Evolutionary conservation across 2,888 invertebrate species (phyloP).

Genomic region (Hypena proboscidalis): DNA sequence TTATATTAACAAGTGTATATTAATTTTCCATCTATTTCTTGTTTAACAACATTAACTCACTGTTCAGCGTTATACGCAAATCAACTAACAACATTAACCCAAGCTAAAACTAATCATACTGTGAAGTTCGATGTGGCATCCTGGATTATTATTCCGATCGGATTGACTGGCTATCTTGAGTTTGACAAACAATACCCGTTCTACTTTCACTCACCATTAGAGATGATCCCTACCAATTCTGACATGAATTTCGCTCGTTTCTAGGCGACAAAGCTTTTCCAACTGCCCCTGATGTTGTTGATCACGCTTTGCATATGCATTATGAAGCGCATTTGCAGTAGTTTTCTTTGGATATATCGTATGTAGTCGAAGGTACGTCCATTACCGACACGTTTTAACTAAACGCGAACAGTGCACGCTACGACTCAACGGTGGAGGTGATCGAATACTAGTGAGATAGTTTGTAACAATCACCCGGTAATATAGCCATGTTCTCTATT

Average conservation of each 20-base stretch:
- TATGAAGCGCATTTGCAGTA: slow-evolving; percentile 86
- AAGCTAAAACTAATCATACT: slow-evolving; percentile 56
- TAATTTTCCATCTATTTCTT: slow-evolving; percentile 37
- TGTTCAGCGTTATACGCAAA: slow-evolving; percentile 58
- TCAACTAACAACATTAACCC: slow-evolving; percentile 69
- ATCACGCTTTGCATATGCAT: slow-evolving; percentile 87
- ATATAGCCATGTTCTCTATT: slow-evolving; percentile 35
- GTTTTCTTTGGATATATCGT: slow-evolving; percentile 86
- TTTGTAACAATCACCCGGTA: slow-evolving; percentile 33
- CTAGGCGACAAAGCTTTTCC: slow-evolving; percentile 85
- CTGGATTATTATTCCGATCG: slow-evolving; percentile 28
- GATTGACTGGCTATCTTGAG: slow-evolving; percentile 17
- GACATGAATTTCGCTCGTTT: slow-evolving; percentile 82
- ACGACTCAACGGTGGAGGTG: slow-evolving; percentile 69
- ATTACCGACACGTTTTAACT: slow-evolving; percentile 78
- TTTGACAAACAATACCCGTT: slow-evolving; percentile 47
- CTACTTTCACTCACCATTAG: slow-evolving; percentile 42
- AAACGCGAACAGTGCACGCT: slow-evolving; percentile 72
- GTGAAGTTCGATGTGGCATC: slow-evolving; percentile 34
- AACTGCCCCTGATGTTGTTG: slow-evolving; percentile 86
- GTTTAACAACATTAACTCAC: slow-evolving; percentile 69
- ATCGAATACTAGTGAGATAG: slow-evolving; percentile 34
- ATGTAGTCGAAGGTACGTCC: slow-evolving; percentile 86
- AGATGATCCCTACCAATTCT: slow-evolving; percentile 49
- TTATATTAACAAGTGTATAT: slow-evolving; percentile 50